A percentile compares a stretch with the other conserved stretches of the same genome.
Evolutionary conservation across 2,888 invertebrate genomes (phyloP).

Genomic region (Aphidius colemani): DNA sequence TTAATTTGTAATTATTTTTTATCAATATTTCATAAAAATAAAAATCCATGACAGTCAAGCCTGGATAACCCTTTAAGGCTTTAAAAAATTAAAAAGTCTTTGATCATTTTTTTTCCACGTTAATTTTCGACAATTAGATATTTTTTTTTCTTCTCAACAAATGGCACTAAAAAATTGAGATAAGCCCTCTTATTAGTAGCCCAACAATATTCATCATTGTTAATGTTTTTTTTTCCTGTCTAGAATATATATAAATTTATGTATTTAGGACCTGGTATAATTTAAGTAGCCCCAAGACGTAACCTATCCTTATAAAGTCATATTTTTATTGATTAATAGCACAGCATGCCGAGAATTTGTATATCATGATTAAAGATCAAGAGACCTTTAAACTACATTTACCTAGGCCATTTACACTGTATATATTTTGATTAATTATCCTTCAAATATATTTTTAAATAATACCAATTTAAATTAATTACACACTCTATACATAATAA

Average conservation of each 20-base stretch:
- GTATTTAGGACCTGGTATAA: neutral
- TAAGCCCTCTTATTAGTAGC: too few relatives aligned
- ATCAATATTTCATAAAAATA: too few relatives aligned
- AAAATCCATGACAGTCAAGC: too few relatives aligned
- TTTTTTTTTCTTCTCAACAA: too few relatives aligned
- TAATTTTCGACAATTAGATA: too few relatives aligned
- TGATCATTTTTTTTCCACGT: too few relatives aligned
- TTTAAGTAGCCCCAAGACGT: neutral
- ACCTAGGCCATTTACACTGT: neutral
- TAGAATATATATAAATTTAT: too few relatives aligned
- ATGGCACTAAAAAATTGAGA: too few relatives aligned
- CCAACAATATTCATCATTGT: neutral
- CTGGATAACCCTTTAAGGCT: too few relatives aligned
- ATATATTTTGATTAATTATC: too few relatives aligned
- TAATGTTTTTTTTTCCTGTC: too few relatives aligned
- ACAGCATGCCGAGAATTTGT: neutral
- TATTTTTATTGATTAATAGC: slow-evolving; percentile 6
- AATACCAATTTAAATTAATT: neutral
- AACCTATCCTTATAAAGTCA: slow-evolving; percentile 13
- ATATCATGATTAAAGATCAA: slow-evolving; percentile 11
- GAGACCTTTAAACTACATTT: slow-evolving; percentile 7
- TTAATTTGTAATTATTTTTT: neutral
- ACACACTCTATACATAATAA: neutral
- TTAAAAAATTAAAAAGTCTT: too few relatives aligned
- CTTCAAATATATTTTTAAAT: neutral